These are phyloP conservation scores for Sebastes cheni DNA, from an alignment of 2,797 vertebrate species.

Conservation along the genomic window DNA sequence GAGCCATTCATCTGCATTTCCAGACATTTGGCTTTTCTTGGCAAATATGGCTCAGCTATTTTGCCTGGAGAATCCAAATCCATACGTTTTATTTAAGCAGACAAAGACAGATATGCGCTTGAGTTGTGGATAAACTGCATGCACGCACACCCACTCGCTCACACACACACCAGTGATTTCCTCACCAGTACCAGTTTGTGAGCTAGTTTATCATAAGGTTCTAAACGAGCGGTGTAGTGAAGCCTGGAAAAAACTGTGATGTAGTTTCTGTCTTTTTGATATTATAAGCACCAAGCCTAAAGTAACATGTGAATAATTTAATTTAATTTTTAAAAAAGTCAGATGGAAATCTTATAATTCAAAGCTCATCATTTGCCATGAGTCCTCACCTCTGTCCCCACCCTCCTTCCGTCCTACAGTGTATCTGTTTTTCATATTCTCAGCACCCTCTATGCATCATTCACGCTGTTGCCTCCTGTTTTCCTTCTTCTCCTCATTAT, in stretches of 20 bases:
- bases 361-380: conserved; percentile 6
- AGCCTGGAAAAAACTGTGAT: conserved; percentile 28
- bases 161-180: not conserved
- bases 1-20: conserved; percentile 73
- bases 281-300: conserved; percentile 2
- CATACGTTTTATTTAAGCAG: conserved; percentile 53
- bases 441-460: conserved; percentile 43
- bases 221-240: not conserved
- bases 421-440: conserved; percentile 45
- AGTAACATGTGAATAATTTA: conserved; percentile 16
- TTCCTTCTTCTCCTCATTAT: conserved; percentile 47
- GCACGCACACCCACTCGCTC: not conserved
- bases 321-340: conserved; percentile 24
- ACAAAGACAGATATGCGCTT: conserved; percentile 54
- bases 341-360: conserved; percentile 20
- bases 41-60: conserved; percentile 48
- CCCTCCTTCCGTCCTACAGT: not conserved
- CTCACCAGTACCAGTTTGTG: conserved; percentile 1
- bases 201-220: conserved; percentile 30
- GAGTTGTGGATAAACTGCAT: conserved; percentile 27
- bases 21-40: conserved; percentile 71
- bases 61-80: conserved; percentile 56
- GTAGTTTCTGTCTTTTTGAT: conserved; percentile 5
- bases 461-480: conserved; percentile 39
- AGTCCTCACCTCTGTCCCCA: not conserved